Base-by-base conservation (phyloP, 2,888 invertebrate genomes). In the Vanessa cardui region DNA sequence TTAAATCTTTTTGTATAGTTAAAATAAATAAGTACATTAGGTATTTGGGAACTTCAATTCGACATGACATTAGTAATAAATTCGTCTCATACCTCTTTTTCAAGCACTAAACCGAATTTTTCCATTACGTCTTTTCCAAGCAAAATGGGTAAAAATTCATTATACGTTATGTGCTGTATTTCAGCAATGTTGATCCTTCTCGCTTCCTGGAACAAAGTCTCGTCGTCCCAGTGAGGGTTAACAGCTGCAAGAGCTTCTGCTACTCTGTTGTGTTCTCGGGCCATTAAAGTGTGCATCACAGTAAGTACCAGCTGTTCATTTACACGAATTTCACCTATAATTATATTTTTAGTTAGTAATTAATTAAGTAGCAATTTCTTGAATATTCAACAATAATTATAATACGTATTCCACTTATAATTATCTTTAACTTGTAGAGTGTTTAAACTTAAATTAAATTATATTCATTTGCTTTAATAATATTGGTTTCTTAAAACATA, bases 211-310 rank as follows among this genome's bases (percentile, higher is more conserved):
- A 96, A 98, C 0, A 98, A 87, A 0, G 96, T 98, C 88, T 98
- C 98, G 79, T 98, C 98, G 80, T 98, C 97, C 98, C 98, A 98
- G 83, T 97, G 97, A 0, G 97, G 97, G 89, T 98, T 98, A 6
- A 98, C 94, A 61, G 94, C 94, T 0, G 95, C 94, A 49, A 99
- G 87, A 7, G 92, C 95, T 62, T 94, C 94, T 0, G 98, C 98
- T 0, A 97, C 88, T 69, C 97, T 94, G 88, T 99, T 99, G 86
- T 99, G 98, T 83, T 98, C 97, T 68, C 98, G 93, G 0, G 98
- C 97, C 96, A 97, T 95, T 46, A 98, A 86, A 0, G 98, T 98
- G 83, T 98, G 98, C 97, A 98, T 97, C 74, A 97, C 97, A 0
- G 98, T 96, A 64, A 98, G 89, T 0, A 98, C 96, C 73, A 98